Percentiles rank a stretch among this genome's conserved stretches.
phyloP scores from a whole-genome alignment of 2,797 vertebrate genomes.

The Halcyon chelicuti region DNA sequence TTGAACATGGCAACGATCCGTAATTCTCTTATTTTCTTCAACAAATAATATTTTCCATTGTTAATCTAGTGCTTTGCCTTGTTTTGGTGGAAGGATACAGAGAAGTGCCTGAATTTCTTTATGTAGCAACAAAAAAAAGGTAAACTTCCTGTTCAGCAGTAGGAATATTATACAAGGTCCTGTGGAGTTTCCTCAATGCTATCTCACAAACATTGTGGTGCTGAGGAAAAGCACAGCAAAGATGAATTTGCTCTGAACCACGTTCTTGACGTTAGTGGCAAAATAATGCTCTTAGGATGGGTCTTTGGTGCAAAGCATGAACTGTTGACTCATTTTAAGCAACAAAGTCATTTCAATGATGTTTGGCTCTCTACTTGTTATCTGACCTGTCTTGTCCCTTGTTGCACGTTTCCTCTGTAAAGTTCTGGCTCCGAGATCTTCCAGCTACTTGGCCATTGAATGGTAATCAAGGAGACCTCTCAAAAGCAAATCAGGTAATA shows the following conservation, averaged over 20 bases:
- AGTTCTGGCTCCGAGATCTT: background rate
- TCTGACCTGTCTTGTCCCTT: background rate
- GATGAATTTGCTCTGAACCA: background rate
- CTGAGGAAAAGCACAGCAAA: fast-evolving
- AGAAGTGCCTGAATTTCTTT: background rate
- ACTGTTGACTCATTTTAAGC: background rate
- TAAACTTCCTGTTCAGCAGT: background rate
- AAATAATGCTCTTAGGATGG: background rate
- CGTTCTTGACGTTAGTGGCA: background rate
- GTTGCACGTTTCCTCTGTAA: background rate
- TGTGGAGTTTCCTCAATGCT: background rate
- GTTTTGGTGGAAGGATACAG: background rate
- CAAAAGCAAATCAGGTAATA: background rate
- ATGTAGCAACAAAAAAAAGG: background rate
- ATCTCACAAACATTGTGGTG: background rate
- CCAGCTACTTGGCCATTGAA: background rate
- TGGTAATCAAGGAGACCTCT: background rate
- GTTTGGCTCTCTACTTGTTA: background rate
- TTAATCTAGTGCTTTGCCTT: background rate
- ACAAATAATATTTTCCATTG: background rate
- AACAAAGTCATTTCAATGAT: background rate
- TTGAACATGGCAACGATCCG: background rate
- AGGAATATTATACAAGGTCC: background rate
- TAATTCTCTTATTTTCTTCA: background rate
- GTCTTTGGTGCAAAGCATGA: background rate